Evolutionary conservation across 2,113 vertebrate genomes (phyloP).

Genomic region (Saguinus imperator): DNA sequence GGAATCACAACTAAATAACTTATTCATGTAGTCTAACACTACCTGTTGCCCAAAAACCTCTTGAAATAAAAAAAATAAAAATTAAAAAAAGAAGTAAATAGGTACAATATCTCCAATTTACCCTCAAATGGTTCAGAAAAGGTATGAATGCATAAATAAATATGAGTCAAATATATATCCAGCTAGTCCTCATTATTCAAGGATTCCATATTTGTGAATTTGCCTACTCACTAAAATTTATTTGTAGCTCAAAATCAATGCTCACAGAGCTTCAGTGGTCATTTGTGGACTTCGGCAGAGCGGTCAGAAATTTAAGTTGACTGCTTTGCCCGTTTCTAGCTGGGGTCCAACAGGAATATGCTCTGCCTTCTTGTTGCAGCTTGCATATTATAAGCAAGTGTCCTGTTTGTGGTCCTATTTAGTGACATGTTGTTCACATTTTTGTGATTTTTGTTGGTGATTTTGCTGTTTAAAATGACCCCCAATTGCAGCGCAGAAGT

Average conservation of each 20-base stretch:
- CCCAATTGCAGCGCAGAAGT: not conserved
- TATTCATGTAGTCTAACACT: not conserved
- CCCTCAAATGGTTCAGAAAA: not conserved
- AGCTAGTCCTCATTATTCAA: not conserved
- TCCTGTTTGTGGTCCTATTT: not conserved
- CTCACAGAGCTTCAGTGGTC: not conserved
- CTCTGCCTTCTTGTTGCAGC: not conserved
- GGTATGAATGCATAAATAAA: not conserved
- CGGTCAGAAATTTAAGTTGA: not conserved
- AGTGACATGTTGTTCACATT: not conserved
- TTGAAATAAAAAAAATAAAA: not conserved
- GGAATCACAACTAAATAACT: not conserved
- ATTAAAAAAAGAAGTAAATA: not conserved
- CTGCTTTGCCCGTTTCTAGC: not conserved
- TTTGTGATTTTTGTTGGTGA: not conserved
- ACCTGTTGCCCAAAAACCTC: not conserved
- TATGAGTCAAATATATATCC: not conserved
- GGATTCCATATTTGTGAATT: not conserved
- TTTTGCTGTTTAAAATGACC: not conserved
- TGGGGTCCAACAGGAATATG: not conserved
- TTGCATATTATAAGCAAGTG: not conserved
- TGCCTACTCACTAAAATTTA: not conserved
- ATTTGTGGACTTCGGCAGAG: not conserved
- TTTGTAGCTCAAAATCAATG: not conserved
- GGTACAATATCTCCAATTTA: not conserved